These are phyloP conservation scores for Odontamblyopus rebecca DNA, from an alignment of 2,797 vertebrate genomes.

Conservation along the genomic window DNA sequence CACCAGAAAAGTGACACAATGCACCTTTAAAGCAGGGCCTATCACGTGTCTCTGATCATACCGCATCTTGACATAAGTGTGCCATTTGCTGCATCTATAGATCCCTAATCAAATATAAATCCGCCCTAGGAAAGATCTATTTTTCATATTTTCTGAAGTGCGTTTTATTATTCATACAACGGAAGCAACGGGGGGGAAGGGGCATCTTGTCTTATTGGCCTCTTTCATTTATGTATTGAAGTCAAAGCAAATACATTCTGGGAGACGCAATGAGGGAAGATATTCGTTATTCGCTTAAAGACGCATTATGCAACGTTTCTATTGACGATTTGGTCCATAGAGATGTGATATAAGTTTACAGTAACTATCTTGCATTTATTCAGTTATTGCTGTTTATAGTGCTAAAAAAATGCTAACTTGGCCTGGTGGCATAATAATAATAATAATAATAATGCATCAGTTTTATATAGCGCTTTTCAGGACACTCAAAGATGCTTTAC, in stretches of 20 bases:
- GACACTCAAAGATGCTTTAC: too few species aligned
- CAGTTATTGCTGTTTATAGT: too few species aligned
- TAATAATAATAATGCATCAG: too few species aligned
- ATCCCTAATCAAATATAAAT: constrained; percentile 10
- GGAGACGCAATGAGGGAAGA: not conserved
- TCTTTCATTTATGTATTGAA: not conserved
- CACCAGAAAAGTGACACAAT: too few species aligned
- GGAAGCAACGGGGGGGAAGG: not conserved
- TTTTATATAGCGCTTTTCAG: too few species aligned
- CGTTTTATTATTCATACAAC: not conserved
- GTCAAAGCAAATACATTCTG: not conserved
- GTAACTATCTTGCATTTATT: too few species aligned
- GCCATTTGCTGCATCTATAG: constrained; percentile 7
- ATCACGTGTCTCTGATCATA: not conserved
- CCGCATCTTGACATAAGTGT: constrained; percentile 7
- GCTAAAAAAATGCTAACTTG: too few species aligned
- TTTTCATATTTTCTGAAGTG: constrained; percentile 9
- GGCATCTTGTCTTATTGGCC: not conserved
- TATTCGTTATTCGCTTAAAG: not conserved
- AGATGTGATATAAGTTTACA: too few species aligned
- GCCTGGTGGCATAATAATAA: too few species aligned
- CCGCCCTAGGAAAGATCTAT: constrained; percentile 8
- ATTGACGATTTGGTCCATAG: too few species aligned
- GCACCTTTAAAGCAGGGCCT: not conserved
- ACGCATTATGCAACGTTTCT: too few species aligned